A percentile compares a stretch with the other conserved stretches of the same genome.
phyloP scores from a whole-genome alignment of 2,888 invertebrate species.

The Anorthoa munda region DNA sequence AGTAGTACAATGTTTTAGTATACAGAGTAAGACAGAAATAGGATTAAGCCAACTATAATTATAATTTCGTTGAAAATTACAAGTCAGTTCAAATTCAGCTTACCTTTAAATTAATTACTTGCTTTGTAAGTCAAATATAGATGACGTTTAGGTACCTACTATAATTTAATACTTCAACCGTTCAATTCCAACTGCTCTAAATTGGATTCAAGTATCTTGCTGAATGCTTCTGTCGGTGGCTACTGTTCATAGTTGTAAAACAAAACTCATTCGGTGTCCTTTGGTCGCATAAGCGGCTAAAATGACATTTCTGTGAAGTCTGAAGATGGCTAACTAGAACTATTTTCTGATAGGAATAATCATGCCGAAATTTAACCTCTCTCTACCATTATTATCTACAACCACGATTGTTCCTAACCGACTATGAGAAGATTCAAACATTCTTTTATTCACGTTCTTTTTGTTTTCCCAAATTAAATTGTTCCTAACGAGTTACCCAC shows the following conservation, averaged over 20 bases:
- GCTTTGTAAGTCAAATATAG: not conserved
- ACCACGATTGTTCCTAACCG: not conserved
- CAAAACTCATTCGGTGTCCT: not conserved
- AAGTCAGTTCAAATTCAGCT: not conserved
- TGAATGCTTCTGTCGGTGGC: not conserved
- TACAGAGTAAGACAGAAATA: not conserved
- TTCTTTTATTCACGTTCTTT: too few species aligned
- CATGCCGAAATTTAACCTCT: too few species aligned
- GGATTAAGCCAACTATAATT: not conserved
- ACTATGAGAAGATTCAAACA: not conserved
- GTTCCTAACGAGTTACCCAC: conserved; percentile 2
- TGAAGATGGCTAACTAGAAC: too few species aligned
- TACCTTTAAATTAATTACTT: not conserved
- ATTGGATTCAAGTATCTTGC: not conserved
- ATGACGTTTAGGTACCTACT: not conserved
- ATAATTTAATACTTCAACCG: not conserved
- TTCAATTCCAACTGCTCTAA: not conserved
- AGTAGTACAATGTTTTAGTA: too few species aligned
- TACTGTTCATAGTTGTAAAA: not conserved
- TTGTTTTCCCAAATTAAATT: not conserved
- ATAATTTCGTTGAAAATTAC: conserved; percentile 2
- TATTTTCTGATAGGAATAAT: too few species aligned
- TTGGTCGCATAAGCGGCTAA: not conserved
- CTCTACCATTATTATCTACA: too few species aligned
- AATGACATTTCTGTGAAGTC: not conserved